Evolutionary conservation across 2,888 invertebrate species (phyloP).

Genomic region (Stegophylla sp.): DNA sequence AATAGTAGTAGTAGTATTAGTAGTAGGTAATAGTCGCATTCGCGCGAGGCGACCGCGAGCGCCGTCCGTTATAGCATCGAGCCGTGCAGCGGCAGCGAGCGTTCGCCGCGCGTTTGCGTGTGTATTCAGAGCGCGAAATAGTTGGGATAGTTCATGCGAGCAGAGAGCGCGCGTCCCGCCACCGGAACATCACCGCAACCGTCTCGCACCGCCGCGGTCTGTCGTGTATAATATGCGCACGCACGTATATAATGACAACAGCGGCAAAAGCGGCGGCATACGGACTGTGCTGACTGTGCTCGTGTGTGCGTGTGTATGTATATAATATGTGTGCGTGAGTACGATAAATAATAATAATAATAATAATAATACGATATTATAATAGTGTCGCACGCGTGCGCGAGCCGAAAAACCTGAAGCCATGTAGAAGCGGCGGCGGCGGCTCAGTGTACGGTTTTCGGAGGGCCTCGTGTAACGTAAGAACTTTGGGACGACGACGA

Average conservation of each 20-base stretch:
- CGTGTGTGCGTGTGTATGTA: not conserved
- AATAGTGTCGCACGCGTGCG: not conserved
- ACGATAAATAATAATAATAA: not conserved
- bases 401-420: conserved; percentile 48
- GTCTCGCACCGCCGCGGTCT: conserved; percentile 27
- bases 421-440: conserved; percentile 10
- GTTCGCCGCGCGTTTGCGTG: not conserved
- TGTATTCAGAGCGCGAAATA: conserved; percentile 58
- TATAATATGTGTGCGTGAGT: not conserved
- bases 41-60: not conserved
- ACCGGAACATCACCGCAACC: not conserved
- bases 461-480: conserved; percentile 49
- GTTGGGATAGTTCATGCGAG: conserved; percentile 44
- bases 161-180: not conserved
- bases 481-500: conserved; percentile 33
- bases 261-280: not conserved
- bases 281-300: too few relatives aligned
- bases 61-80: conserved; percentile 38
- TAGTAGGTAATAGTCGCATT: too few relatives aligned
- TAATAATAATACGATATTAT: too few relatives aligned
- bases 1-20: not conserved
- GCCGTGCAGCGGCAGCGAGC: not conserved
- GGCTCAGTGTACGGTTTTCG: conserved; percentile 36
- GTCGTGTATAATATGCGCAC: not conserved
- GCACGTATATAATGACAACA: not conserved